Evolutionary conservation across 2,113 vertebrate species (phyloP).

Genomic region (Ginglymostoma cirratum): DNA sequence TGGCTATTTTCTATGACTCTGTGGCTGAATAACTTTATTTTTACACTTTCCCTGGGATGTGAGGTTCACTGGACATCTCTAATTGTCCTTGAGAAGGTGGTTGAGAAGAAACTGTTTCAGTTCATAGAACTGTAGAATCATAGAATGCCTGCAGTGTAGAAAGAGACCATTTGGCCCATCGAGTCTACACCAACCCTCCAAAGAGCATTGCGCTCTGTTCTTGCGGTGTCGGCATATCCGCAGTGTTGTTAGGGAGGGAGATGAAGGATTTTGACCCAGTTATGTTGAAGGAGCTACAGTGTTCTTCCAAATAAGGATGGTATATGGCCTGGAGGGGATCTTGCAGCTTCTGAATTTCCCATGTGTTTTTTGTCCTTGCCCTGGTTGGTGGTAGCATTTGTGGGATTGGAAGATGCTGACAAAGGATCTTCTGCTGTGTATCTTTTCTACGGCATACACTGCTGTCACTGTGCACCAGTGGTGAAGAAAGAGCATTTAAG

Average conservation of each 20-base stretch:
- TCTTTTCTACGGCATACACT: neutral
- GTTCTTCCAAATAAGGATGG: neutral
- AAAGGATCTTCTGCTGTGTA: neutral
- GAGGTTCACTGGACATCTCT: neutral
- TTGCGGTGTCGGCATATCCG: neutral
- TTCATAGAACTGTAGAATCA: neutral
- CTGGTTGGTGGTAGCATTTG: neutral
- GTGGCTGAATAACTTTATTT: too few relatives aligned
- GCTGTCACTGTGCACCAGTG: neutral
- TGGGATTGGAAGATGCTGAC: neutral
- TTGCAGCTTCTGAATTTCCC: neutral
- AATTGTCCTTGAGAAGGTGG: neutral
- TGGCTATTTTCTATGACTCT: neutral
- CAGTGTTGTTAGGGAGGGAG: neutral
- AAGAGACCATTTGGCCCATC: too few relatives aligned
- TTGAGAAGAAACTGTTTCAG: neutral
- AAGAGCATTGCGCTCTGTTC: too few relatives aligned
- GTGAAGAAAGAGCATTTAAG: neutral
- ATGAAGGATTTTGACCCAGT: neutral
- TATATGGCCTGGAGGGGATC: neutral
- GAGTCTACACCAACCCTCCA: too few relatives aligned
- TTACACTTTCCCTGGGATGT: neutral
- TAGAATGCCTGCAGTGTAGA: too few relatives aligned
- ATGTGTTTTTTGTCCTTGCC: neutral
- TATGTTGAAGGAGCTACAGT: neutral